phyloP scores from a whole-genome alignment of 2,888 invertebrate genomes.

The Teleogryllus oceanicus region DNA sequence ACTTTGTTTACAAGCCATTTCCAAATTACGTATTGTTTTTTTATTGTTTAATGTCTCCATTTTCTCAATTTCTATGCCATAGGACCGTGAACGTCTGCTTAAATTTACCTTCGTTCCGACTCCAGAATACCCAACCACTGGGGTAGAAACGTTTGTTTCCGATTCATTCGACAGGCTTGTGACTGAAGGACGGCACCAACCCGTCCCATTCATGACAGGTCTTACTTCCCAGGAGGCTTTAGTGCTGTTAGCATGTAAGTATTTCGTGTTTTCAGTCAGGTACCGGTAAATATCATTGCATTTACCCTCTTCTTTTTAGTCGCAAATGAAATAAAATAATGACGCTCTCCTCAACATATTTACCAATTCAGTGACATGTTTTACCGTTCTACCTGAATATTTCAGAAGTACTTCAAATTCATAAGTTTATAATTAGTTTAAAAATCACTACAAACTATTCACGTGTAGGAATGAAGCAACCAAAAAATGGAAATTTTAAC shows the following conservation, averaged over 20 bases:
- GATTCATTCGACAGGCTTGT: neutral
- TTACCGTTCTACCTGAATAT: too few species aligned
- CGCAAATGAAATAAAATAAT: too few species aligned
- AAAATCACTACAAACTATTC: too few species aligned
- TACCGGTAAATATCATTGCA: too few species aligned
- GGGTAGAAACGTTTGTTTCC: neutral
- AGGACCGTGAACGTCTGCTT: neutral
- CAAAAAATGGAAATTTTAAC: too few species aligned
- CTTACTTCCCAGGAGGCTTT: neutral
- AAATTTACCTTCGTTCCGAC: neutral
- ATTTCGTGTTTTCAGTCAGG: neutral
- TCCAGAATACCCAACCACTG: neutral
- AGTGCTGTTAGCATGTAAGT: neutral
- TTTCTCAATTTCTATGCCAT: neutral
- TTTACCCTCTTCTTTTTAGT: too few species aligned
- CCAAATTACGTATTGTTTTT: neutral
- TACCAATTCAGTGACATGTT: too few species aligned
- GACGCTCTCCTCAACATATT: too few species aligned
- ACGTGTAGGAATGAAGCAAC: too few species aligned
- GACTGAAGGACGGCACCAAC: neutral
- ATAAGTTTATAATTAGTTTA: too few species aligned
- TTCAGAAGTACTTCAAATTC: too few species aligned
- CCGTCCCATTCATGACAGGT: neutral
- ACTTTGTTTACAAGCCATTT: neutral
- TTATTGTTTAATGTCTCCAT: neutral